phyloP scores from a whole-genome alignment of 2,113 vertebrate genomes.

The Sceloporus undulatus region DNA sequence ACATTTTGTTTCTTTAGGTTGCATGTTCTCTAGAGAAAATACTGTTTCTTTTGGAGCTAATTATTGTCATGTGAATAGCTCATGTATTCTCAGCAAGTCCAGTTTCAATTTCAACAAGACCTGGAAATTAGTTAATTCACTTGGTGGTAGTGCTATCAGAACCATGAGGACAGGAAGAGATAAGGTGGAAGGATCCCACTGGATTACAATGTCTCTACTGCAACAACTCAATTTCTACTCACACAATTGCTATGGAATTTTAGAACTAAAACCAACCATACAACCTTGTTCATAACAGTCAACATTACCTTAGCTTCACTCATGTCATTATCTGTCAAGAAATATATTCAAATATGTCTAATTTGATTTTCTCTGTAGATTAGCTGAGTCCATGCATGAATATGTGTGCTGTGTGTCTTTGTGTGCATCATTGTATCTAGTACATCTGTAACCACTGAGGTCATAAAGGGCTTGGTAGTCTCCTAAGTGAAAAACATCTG shows the following conservation, averaged over 20 bases:
- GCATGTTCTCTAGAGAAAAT: neutral
- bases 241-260: neutral
- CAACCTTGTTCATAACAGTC: neutral
- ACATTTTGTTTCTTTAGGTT: neutral
- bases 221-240: neutral
- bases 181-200: too few relatives aligned
- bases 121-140: neutral
- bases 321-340: neutral
- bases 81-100: neutral
- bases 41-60: neutral
- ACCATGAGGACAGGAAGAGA: neutral
- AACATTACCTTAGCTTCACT: neutral
- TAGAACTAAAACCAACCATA: neutral
- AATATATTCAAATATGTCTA: neutral
- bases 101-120: constrained; percentile 21
- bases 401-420: neutral
- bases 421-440: neutral
- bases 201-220: neutral
- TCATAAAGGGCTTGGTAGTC: neutral
- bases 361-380: neutral
- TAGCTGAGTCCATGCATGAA: constrained; percentile 1
- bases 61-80: neutral
- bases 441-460: neutral
- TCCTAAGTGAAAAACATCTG: neutral
- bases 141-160: neutral